phyloP scores from a whole-genome alignment of 1,140 invertebrate species.

The Diabrotica virgifera region DNA sequence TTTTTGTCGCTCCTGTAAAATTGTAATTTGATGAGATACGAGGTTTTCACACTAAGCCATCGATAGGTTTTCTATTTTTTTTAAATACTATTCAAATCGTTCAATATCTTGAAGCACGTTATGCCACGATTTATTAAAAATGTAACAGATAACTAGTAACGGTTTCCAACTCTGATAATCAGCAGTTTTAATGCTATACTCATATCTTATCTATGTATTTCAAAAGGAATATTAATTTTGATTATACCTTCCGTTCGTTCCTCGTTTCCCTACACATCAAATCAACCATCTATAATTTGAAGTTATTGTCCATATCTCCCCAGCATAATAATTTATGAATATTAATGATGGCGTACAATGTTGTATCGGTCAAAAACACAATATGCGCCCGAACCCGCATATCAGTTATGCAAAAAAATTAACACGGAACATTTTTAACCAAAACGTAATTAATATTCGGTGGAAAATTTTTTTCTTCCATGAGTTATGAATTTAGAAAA shows the following conservation, averaged over 20 bases:
- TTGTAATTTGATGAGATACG: too few species aligned
- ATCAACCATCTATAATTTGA: constrained; percentile 28
- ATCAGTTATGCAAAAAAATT: neutral
- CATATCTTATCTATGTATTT: neutral
- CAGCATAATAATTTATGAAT: constrained; percentile 30
- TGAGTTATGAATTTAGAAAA: neutral
- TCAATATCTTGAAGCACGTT: too few species aligned
- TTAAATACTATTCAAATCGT: too few species aligned
- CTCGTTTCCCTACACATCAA: constrained; percentile 8
- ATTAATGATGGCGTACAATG: constrained; percentile 6
- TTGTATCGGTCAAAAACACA: neutral
- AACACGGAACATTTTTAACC: neutral
- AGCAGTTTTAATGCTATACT: too few species aligned
- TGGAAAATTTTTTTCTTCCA: neutral
- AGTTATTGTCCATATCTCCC: constrained; percentile 37
- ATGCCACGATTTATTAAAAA: too few species aligned
- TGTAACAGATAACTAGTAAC: too few species aligned
- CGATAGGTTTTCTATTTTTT: too few species aligned
- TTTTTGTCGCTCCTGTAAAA: too few species aligned
- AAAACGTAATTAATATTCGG: neutral
- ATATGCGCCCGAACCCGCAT: neutral
- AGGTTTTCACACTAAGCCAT: too few species aligned
- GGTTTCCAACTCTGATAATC: too few species aligned
- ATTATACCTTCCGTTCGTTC: constrained; percentile 14
- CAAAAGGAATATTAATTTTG: constrained; percentile 18